Evolutionary conservation across 2,113 vertebrate genomes (phyloP).

Genomic region (Odocoileus hemionus): DNA sequence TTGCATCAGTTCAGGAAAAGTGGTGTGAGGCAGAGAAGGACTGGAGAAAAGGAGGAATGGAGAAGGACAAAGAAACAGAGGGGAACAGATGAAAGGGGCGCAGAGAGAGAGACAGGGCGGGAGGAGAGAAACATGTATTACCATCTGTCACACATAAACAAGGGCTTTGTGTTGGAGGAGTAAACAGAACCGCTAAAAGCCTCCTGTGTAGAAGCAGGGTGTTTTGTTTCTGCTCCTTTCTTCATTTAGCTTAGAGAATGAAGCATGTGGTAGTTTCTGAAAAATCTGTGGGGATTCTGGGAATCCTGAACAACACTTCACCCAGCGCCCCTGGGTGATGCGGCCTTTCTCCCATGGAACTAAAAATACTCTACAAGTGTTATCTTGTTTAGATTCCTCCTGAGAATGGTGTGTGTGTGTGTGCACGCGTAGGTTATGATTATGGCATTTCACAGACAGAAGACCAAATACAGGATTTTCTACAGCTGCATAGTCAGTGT

Average conservation of each 20-base stretch:
- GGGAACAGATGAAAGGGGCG: not conserved
- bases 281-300: constrained; percentile 38
- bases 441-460: not conserved
- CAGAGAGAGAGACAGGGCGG: not conserved
- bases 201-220: constrained; percentile 47
- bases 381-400: not conserved
- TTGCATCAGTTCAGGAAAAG: not conserved
- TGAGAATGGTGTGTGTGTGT: not conserved
- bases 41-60: not conserved
- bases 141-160: constrained; percentile 63
- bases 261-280: constrained; percentile 44
- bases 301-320: not conserved
- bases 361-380: not conserved
- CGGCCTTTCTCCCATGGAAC: not conserved
- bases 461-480: not conserved
- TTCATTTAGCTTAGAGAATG: not conserved
- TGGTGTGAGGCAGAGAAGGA: not conserved
- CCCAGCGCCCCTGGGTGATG: not conserved
- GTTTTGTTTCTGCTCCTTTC: constrained; percentile 39
- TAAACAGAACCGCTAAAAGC: constrained; percentile 60
- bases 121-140: not conserved
- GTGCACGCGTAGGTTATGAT: not conserved
- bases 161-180: constrained; percentile 65
- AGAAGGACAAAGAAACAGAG: not conserved
- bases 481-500: not conserved